phyloP scores from a whole-genome alignment of 2,797 vertebrate genomes.

The Phylloscopus collybita region DNA sequence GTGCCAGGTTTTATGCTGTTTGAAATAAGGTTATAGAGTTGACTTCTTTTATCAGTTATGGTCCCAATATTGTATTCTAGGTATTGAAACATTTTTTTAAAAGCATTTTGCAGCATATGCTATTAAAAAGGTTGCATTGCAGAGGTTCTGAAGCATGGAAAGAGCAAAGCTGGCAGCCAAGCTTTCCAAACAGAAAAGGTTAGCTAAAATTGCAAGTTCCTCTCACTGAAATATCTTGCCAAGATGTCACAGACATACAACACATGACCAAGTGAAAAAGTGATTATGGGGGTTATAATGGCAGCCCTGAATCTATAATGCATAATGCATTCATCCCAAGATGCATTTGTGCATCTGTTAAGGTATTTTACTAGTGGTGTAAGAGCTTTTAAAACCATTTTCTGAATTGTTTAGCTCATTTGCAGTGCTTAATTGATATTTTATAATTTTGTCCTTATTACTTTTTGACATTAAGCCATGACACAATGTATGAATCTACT shows the following conservation, averaged over 20 bases:
- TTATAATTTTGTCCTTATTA: constrained; percentile 47
- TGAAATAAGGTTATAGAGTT: neutral
- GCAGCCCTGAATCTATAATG: constrained; percentile 16
- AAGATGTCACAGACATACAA: constrained; percentile 35
- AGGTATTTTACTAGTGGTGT: constrained; percentile 9
- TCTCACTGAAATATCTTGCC: constrained; percentile 1
- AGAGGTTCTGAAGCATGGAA: neutral
- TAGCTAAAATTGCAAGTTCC: neutral
- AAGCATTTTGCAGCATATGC: neutral
- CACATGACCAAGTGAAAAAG: constrained; percentile 47
- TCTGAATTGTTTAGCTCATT: constrained; percentile 30
- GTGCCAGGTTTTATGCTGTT: neutral
- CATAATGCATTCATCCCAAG: constrained; percentile 35
- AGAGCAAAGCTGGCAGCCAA: neutral
- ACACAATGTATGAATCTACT: neutral
- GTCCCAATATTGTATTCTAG: neutral
- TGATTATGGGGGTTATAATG: constrained; percentile 35
- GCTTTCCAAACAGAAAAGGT: neutral
- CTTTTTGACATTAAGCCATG: constrained; percentile 8
- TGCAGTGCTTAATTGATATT: constrained; percentile 34
- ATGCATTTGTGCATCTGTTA: constrained; percentile 51
- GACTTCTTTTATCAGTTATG: neutral
- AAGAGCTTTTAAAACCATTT: constrained; percentile 20
- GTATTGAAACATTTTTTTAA: neutral
- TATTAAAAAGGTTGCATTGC: neutral